phyloP scores from a whole-genome alignment of 37 sponge, comb jelly and placozoan species.

The Crambe crambe region DNA sequence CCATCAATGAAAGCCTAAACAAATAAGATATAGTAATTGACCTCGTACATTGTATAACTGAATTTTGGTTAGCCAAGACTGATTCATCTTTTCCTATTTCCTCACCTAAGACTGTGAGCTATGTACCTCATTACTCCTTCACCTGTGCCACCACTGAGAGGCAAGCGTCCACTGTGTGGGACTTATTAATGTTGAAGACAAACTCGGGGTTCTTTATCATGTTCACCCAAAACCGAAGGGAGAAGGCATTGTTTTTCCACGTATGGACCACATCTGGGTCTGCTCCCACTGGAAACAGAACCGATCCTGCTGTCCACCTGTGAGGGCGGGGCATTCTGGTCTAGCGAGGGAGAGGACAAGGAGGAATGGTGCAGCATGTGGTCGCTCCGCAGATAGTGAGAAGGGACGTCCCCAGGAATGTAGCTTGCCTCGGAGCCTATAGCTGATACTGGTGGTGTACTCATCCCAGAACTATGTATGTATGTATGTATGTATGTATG shows the following conservation, averaged over 20 bases:
- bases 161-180: slow-evolving; percentile 89
- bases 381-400: too few species aligned
- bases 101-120: neutral
- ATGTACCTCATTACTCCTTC: neutral
- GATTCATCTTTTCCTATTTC: neutral
- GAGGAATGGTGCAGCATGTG: too few species aligned
- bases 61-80: too few species aligned
- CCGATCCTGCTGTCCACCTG: slow-evolving; percentile 30
- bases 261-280: slow-evolving; percentile 88
- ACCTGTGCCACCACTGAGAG: slow-evolving; percentile 86
- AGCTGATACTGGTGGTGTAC: too few species aligned
- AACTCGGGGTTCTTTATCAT: slow-evolving; percentile 98
- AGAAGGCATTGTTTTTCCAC: slow-evolving; percentile 92
- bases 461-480: too few species aligned
- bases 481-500: too few species aligned
- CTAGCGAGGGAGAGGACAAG: too few species aligned
- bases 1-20: slow-evolving; percentile 80
- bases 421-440: neutral
- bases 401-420: too few species aligned
- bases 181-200: slow-evolving; percentile 95
- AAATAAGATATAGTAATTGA: neutral
- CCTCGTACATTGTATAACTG: too few species aligned
- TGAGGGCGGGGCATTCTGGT: too few species aligned
- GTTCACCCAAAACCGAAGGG: slow-evolving; percentile 97
- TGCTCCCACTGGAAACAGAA: slow-evolving; percentile 69